phyloP scores from a whole-genome alignment of 2,797 vertebrate genomes.

The Perodicticus potto region DNA sequence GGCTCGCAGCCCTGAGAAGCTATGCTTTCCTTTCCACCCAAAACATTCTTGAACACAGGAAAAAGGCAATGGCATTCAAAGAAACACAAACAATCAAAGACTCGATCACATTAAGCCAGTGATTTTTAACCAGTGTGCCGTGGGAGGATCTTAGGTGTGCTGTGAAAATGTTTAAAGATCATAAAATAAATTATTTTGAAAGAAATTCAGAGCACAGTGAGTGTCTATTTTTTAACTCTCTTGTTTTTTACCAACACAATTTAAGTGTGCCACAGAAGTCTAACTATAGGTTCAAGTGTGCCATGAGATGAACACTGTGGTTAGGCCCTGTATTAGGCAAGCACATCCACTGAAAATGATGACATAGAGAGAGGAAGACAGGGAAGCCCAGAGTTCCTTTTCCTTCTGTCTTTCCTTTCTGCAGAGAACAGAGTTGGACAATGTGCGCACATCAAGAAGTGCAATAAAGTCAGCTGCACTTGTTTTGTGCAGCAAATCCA shows the following conservation, averaged over 20 bases:
- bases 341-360: not conserved
- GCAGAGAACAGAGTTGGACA: not conserved
- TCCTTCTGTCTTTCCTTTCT: not conserved
- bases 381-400: not conserved
- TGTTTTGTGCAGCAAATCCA: not conserved
- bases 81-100: not conserved
- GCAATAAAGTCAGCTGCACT: not conserved
- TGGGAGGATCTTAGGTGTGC: too few relatives aligned
- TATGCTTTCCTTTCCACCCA: not conserved
- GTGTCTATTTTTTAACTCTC: too few relatives aligned
- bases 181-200: too few relatives aligned
- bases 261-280: too few relatives aligned
- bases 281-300: too few relatives aligned
- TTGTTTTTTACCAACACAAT: too few relatives aligned
- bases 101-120: not conserved
- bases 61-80: not conserved
- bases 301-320: too few relatives aligned
- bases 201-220: too few relatives aligned
- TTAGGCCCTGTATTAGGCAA: not conserved
- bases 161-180: too few relatives aligned
- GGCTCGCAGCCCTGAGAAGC: not conserved
- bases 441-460: not conserved
- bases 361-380: not conserved
- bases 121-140: too few relatives aligned
- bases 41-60: not conserved